Evolutionary conservation across 2,797 vertebrate species (phyloP), one percentile per base, ranked within the genome.

Genomic region (Antrozous pallidus): DNA sequence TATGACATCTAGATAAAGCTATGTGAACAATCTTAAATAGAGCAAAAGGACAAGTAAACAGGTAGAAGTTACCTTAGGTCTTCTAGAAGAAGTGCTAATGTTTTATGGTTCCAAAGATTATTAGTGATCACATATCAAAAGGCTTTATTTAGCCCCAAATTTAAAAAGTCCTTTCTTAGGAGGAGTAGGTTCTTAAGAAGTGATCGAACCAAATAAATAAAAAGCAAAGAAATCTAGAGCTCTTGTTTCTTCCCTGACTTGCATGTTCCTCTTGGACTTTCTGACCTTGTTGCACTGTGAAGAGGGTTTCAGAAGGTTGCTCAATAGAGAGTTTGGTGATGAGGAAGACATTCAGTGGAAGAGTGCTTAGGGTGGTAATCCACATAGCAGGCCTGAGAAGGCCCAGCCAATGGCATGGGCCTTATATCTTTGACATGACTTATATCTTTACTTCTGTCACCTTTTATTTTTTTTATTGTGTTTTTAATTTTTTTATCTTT

Each of bases 91-190:
- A 33, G 1, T 77, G 49, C n/a, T 67, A 63, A 80, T 12, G 54
- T 8, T 78, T 89, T 45, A 82, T 47, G 49, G 33, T 33, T 78
- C 31, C 40, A 69, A 87, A 70, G 47, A 73, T 47, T 24, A 28
- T n/a, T 33, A 73, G n/a, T 31, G 31, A 90, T 40, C 58, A 26
- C 22, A 31, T 26, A 2, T 77, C 31, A 45, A n/a, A 86, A 61
- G 31, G 36, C 1, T 65, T 79, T 17, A 54, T 80, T n/a, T 49
- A 65, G 1, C 1, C 2, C 31, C 1, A 8, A 49, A 20, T 73
- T 90, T 78, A 45, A 89, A 88, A 69, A 56, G 6, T 28, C 24
- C 24, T 67, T 88, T 91, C 10, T 94, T 42, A 65, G 31, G 28
- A 63, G 2, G 28, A 69, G 6, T 8, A 40, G 8, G 3, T 20